phyloP scores from a whole-genome alignment of 1,140 invertebrate genomes.

The Drosophila paulistorum region DNA sequence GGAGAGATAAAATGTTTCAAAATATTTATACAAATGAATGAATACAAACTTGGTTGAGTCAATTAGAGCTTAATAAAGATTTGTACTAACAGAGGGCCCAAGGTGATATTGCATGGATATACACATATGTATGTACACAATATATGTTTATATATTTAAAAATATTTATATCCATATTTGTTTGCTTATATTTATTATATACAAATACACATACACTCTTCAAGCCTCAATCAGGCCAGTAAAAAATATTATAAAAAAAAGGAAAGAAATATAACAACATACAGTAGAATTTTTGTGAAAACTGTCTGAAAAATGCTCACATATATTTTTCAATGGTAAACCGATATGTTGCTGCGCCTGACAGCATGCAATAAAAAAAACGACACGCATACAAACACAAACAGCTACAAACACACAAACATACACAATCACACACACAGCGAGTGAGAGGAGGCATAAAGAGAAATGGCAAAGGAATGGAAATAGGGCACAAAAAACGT shows the following conservation, averaged over 20 bases:
- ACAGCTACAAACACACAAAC: conserved; percentile 12
- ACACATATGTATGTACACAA: background rate
- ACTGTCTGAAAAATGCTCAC: conserved; percentile 72
- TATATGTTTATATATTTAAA: background rate
- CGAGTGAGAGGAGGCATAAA: conserved; percentile 26
- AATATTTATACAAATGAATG: conserved; percentile 1
- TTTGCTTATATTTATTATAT: conserved; percentile 2
- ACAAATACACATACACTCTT: conserved; percentile 11
- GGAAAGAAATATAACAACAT: conserved; percentile 54
- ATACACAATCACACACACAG: no score
- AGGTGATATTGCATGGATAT: background rate
- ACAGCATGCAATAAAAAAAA: conserved; percentile 75
- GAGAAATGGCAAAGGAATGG: conserved; percentile 41
- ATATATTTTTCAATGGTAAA: conserved; percentile 73
- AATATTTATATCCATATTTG: background rate
- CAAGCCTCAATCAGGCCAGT: background rate
- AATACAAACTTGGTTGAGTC: background rate
- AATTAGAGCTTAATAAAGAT: conserved; percentile 9
- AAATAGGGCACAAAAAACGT: conserved; percentile 12
- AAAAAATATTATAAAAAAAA: conserved; percentile 6
- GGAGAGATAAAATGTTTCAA: background rate
- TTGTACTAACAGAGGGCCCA: background rate
- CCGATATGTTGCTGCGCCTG: conserved; percentile 74
- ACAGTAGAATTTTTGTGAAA: conserved; percentile 62
- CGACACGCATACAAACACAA: conserved; percentile 32